Base-by-base conservation (phyloP, 2,888 invertebrate genomes). In the Dryobota labecula region DNA sequence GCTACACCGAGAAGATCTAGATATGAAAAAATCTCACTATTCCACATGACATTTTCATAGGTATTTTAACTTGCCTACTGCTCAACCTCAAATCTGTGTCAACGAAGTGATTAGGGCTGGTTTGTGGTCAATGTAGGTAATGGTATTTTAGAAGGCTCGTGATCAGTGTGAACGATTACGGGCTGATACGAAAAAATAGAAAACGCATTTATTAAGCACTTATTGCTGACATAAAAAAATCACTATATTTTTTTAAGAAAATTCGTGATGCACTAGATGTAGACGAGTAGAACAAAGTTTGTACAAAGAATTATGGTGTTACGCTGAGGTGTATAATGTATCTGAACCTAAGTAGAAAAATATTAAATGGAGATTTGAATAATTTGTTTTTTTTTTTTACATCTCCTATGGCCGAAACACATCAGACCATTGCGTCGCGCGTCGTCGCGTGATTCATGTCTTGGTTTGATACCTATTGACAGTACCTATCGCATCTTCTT, bases 321-420 rank as follows among this genome's bases (percentile, higher is more conserved):
- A 57, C 9, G 41, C 20, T 49, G 65, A 56, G 57, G 60, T 70
- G 47, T 51, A 57, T 68, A 41, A 58, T 53, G 33, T 76, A 70
- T 70, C 27, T 76, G 75, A 56, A 75, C n/a, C n/a, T 58, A 62
- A 65, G 70, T 58, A 76, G 61, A 77, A 64, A 60, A 76, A 73
- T 47, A 13, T 64, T 67, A 84, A 84, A 82, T 78, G 53, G 7
- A 60, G 18, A 38, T 53, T 20, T 45, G 3, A 54, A 18, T 24
- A 0, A 2, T 30, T 33, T 4, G 36, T 30, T 75, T 43, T 51
- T 41, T 51, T 41, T 27, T 71, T 62, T 73, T 41, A 20, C 6
- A n/a, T 4, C n/a, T 41, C 8, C 63, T 3, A 8, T 20, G 1
- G 9, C 9, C 45, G 24, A 47, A 61, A 62, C 49, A 30, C n/a